Evolutionary conservation across 1,140 invertebrate species (phyloP), one percentile per base, ranked within the genome.

Genomic region (Euglossa dilemma): DNA sequence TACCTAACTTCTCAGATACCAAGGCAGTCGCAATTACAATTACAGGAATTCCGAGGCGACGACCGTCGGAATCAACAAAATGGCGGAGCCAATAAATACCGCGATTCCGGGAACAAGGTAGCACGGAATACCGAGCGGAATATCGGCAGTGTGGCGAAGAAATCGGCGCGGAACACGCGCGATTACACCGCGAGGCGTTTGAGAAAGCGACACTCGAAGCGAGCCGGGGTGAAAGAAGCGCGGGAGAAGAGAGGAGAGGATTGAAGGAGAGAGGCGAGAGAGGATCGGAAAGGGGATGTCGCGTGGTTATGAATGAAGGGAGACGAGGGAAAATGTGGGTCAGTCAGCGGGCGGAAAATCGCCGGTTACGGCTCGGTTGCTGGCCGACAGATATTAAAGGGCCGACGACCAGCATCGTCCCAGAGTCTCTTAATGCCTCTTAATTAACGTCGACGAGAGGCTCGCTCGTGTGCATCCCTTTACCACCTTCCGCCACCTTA

Each of bases 351-450:
- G n/a, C 82, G 72, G 56, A 87, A 88, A 75, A 83, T 87, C 83
- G 70, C 18, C 56, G 72, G 36, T 84, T 88, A 82, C 76, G 45
- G 50, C 61, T 63, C 56, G 82, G 28, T 71, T 86, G 66, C 28
- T 72, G 61, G 74, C 80, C 84, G 84, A 80, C 59, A 88, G 80
- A 83, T 89, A 89, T 88, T 85, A 89, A 86, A 88, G 83, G 73
- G 50, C 43, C 83, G 59, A 71, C 80, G 79, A 88, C 64, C 80
- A 61, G 23, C 80, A 57, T 88, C 83, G 71, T 76, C 83, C 74
- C 28, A 36, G 78, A 88, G 75, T 79, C 86, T 85, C 83, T 87
- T 87, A 89, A 89, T 88, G 84, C 84, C 76, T 85, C 84, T 88
- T 87, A 87, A 85, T 87, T 88, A 88, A 88, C 82, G 85, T 78